Percentiles rank a stretch among this genome's conserved stretches.
Evolutionary conservation across 2,888 invertebrate genomes (phyloP).

Genomic region (Minunthozetes semirufus): DNA sequence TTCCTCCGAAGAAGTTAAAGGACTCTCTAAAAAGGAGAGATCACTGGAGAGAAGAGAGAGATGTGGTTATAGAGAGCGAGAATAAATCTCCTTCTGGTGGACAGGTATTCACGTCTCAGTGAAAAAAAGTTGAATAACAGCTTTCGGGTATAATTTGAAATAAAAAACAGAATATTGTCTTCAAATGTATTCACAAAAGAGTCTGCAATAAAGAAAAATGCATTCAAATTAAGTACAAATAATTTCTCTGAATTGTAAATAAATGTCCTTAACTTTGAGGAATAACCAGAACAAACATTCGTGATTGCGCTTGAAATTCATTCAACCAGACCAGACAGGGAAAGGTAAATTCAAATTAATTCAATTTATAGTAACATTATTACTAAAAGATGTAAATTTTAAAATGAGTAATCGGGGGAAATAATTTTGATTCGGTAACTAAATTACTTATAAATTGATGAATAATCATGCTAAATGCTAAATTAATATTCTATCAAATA

Average conservation of each 20-base stretch:
- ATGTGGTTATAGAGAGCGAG: not conserved
- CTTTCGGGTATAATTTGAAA: not conserved
- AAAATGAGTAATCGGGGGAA: too few relatives aligned
- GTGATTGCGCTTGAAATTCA: too few relatives aligned
- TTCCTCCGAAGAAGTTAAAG: not conserved
- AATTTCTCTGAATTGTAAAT: not conserved
- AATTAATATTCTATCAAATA: too few relatives aligned
- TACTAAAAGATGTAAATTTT: too few relatives aligned
- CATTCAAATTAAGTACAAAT: not conserved
- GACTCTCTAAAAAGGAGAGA: not conserved
- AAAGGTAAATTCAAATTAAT: too few relatives aligned
- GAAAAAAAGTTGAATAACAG: conserved; percentile 10
- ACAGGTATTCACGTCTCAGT: not conserved
- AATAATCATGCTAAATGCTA: too few relatives aligned
- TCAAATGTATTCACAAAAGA: not conserved
- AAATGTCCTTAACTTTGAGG: too few relatives aligned
- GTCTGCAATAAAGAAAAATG: not conserved
- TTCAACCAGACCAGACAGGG: too few relatives aligned
- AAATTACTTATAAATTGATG: too few relatives aligned
- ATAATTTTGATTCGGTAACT: too few relatives aligned
- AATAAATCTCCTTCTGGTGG: not conserved
- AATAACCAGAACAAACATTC: too few relatives aligned
- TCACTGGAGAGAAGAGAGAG: not conserved
- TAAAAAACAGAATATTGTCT: not conserved
- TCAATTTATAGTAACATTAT: too few relatives aligned